A percentile compares a stretch with the other conserved stretches of the same genome.
Conservation (phyloP, 2,113 vertebrate genomes). For the Paradisaea rubra region DNA sequence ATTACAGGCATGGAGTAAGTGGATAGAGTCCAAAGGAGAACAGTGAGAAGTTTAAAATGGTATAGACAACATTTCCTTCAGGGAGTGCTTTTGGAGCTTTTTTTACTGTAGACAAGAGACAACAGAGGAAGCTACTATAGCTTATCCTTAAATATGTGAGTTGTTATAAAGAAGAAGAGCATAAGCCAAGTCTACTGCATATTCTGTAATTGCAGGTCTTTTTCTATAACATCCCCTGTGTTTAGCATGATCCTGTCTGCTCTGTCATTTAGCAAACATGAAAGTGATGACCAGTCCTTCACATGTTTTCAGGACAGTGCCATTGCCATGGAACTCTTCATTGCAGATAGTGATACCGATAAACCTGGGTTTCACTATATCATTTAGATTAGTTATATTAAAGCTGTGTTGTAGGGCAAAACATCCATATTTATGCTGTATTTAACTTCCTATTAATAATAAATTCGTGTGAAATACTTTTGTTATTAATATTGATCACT, state of each 20-base stretch:
- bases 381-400: slow-evolving; percentile 48
- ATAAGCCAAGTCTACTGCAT: neutral
- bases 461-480: slow-evolving; percentile 64
- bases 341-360: neutral
- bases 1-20: neutral
- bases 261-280: neutral
- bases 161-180: neutral
- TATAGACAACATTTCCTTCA: neutral
- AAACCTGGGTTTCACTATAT: slow-evolving; percentile 19
- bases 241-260: neutral
- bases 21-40: neutral
- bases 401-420: slow-evolving; percentile 54
- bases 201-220: neutral
- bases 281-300: neutral
- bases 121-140: neutral
- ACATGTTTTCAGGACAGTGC: neutral
- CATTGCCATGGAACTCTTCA: neutral
- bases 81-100: neutral
- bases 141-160: neutral
- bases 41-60: neutral
- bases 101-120: neutral
- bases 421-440: slow-evolving; percentile 65
- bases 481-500: slow-evolving; percentile 77
- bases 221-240: neutral
- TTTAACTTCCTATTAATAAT: slow-evolving; percentile 76